A percentile compares a stretch with the other conserved stretches of the same genome.
Conservation (phyloP, 2,797 vertebrate genomes). For the Danio aesculapii region DNA sequence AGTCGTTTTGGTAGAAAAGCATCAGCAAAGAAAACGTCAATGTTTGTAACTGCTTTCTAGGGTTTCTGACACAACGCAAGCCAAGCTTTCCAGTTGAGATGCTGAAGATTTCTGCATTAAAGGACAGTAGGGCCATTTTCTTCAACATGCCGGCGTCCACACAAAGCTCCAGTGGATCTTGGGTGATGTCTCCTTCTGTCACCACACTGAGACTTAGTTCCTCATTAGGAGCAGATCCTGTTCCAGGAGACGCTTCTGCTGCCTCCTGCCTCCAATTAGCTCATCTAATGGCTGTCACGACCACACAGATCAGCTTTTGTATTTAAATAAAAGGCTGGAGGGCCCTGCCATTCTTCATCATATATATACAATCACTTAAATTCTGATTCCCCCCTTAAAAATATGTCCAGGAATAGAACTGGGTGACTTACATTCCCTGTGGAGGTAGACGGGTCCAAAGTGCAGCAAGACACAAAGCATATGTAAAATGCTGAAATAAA, state of each 20-base stretch:
- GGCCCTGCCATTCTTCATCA: conserved; percentile 79
- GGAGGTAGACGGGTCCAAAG: not conserved
- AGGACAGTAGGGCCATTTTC: not conserved
- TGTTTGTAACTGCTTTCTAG: not conserved
- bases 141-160: conserved; percentile 38
- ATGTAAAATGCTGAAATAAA: not conserved
- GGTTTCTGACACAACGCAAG: not conserved
- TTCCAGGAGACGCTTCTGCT: conserved; percentile 77
- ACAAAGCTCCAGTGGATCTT: conserved; percentile 32
- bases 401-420: conserved; percentile 58
- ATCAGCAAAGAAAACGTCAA: not conserved
- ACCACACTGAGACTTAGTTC: conserved; percentile 79
- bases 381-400: conserved; percentile 75
- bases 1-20: conserved; percentile 2
- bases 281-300: conserved; percentile 76
- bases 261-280: conserved; percentile 82
- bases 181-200: conserved; percentile 76
- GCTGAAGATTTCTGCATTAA: conserved; percentile 28
- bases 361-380: conserved; percentile 76
- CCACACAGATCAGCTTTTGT: conserved; percentile 79
- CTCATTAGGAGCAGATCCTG: conserved; percentile 81
- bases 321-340: conserved; percentile 73
- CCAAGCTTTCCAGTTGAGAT: conserved; percentile 18
- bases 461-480: not conserved
- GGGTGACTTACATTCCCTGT: not conserved